These are phyloP conservation scores for Sebastes wilsoni DNA, from an alignment of 2,797 vertebrate species.

Conservation along the genomic window DNA sequence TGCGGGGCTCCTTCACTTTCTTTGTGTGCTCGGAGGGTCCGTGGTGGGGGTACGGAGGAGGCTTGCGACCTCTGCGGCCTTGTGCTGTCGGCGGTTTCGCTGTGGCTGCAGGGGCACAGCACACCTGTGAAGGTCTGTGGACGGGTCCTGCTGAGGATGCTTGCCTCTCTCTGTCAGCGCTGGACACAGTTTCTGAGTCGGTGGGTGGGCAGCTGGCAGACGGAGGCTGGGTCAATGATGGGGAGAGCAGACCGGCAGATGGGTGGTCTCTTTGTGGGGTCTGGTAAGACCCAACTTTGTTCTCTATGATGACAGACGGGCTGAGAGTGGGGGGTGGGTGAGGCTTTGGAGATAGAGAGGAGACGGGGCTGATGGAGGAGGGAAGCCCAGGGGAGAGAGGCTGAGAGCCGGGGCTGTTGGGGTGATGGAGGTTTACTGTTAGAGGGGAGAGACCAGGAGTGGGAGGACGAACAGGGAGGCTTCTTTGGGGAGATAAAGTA, in stretches of 20 bases:
- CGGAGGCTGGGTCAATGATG: conserved; percentile 36
- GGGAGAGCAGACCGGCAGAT: conserved; percentile 49
- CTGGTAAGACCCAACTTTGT: conserved; percentile 50
- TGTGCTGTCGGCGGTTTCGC: conserved; percentile 25
- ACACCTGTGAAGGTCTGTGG: conserved; percentile 17
- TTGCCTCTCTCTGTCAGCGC: conserved; percentile 12
- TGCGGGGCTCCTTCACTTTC: conserved; percentile 70
- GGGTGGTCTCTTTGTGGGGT: conserved; percentile 59
- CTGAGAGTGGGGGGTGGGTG: conserved; percentile 52
- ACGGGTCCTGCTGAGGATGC: conserved; percentile 35
- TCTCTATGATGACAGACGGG: conserved; percentile 69
- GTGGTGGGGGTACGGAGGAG: conserved; percentile 81
- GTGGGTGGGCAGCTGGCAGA: conserved; percentile 69
- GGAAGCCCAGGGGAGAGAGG: conserved; percentile 54
- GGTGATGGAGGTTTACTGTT: conserved; percentile 63
- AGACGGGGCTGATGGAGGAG: conserved; percentile 47
- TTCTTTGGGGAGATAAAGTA: conserved; percentile 43
- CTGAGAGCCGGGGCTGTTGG: conserved; percentile 51
- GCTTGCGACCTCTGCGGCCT: conserved; percentile 72
- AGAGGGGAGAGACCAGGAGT: conserved; percentile 76
- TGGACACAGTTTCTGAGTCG: conserved; percentile 11
- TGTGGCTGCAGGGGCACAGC: neutral
- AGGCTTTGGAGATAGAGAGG: conserved; percentile 41
- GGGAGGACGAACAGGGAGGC: conserved; percentile 65
- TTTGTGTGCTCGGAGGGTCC: conserved; percentile 52